Evolutionary conservation across 2,113 vertebrate species (phyloP), one percentile per base, ranked within the genome.

Genomic region (Oreochromis aureus): DNA sequence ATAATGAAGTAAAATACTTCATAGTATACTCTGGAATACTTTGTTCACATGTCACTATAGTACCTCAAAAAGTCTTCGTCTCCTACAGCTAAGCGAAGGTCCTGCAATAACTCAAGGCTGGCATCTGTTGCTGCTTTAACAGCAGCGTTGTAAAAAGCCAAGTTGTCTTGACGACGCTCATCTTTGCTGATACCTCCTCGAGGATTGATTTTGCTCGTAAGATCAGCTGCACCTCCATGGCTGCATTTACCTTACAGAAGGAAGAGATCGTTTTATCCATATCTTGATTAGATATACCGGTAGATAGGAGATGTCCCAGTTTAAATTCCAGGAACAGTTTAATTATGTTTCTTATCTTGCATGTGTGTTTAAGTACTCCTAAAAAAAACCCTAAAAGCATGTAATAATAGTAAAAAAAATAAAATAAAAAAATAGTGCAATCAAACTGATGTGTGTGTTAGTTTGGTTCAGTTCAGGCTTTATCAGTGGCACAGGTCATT

Each of bases 231-330:
- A 30, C 96, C 96, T 39, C 96, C 96, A 41, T 97, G 96, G 85
- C 96, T 97, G 48, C 96, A 97, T 92, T 97, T 97, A 83, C 96
- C 96, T 96, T 73, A n/a, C 5, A 85, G n/a, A 51, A 44, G 16
- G 8, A 27, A 66, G 24, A 36, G 32, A 66, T 66, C 18, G 1
- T 66, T 66, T 18, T 36, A 66, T 6, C 32, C 61, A 66, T 66
- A n/a, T 66, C 32, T 66, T 66, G 6, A 66, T 66, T 5, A 66
- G 10, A n/a, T n/a, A 66, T 66, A n/a, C 18, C 1, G 39, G 39
- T 41, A 41, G 10, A 41, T 11, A 11, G 39, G 39, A 10, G 39
- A 39, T 39, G 36, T 39, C 36, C 39, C 39, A 10, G 10, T 41
- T 41, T 41, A 41, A 41, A 16, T 48, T 48, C 46, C 13, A 16